Conservation (phyloP, 2,797 vertebrate genomes). For the Sebastes itinus region DNA sequence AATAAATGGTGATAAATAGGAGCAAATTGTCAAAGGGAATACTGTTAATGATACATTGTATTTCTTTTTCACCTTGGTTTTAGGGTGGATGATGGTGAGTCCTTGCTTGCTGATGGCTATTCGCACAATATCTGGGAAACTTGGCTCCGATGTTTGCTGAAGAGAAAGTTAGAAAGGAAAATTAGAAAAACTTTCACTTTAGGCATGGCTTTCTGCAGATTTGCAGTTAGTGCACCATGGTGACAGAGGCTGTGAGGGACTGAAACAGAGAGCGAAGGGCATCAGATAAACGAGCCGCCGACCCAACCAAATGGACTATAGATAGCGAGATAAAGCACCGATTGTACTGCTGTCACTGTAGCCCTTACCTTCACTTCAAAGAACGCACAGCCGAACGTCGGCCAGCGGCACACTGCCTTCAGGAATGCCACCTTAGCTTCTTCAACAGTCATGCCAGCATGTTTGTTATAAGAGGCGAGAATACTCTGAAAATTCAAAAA, state of each 20-base stretch:
- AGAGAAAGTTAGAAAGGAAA: background rate
- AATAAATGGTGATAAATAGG: background rate
- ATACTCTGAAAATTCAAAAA: conserved; percentile 81
- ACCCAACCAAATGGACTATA: background rate
- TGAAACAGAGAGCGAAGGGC: background rate
- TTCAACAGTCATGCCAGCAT: conserved; percentile 82
- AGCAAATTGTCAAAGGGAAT: background rate
- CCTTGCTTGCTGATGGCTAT: conserved; percentile 94
- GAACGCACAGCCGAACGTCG: conserved; percentile 95
- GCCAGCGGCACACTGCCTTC: conserved; percentile 89
- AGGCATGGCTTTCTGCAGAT: background rate
- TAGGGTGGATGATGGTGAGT: conserved; percentile 90
- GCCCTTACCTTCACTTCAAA: conserved; percentile 95
- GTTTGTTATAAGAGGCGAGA: conserved; percentile 82
- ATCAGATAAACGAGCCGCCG: conserved; percentile 10
- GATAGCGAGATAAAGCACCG: background rate
- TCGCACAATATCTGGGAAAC: conserved; percentile 90
- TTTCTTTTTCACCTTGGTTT: conserved; percentile 88
- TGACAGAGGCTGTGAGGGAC: background rate
- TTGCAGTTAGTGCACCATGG: background rate
- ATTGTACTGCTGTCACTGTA: background rate
- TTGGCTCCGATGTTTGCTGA: conserved; percentile 94
- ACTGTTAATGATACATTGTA: background rate
- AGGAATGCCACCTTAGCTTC: conserved; percentile 92
- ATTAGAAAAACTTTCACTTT: background rate